Percentiles rank a stretch among this genome's conserved stretches.
These are phyloP conservation scores for Camptogramma bilineatum DNA, from an alignment of 2,888 invertebrate species.

Conservation along the genomic window DNA sequence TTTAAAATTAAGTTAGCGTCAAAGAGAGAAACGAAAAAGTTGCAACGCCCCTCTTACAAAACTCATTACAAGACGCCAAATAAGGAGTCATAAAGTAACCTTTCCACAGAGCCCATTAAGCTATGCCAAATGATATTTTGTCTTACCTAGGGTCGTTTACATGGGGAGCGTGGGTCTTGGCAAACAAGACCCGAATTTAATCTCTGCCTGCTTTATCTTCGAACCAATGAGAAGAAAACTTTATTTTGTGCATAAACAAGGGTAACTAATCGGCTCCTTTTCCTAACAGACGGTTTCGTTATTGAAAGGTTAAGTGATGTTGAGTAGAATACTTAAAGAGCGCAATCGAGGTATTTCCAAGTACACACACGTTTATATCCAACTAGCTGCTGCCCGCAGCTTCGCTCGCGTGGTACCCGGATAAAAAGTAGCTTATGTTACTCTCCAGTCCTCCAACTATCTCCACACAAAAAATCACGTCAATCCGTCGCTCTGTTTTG, in stretches of 20 bases:
- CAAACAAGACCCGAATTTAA: conserved; percentile 80
- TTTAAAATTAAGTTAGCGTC: conserved; percentile 56
- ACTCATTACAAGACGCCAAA: conserved; percentile 81
- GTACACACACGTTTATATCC: too few species aligned
- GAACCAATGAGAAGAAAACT: conserved; percentile 79
- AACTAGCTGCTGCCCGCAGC: too few species aligned
- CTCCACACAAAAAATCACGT: too few species aligned
- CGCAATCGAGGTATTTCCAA: conserved; percentile 42
- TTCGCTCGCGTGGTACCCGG: too few species aligned
- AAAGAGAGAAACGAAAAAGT: conserved; percentile 58
- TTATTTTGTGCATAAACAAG: conserved; percentile 81
- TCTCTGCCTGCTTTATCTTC: conserved; percentile 76
- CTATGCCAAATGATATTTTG: conserved; percentile 82
- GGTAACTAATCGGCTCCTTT: conserved; percentile 75
- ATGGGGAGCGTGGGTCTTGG: conserved; percentile 67
- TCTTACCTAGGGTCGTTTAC: conserved; percentile 74
- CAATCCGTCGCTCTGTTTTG: too few species aligned
- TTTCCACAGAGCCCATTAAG: conserved; percentile 76
- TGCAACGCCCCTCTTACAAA: conserved; percentile 68
- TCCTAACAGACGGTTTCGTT: conserved; percentile 65
- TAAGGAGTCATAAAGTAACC: conserved; percentile 80
- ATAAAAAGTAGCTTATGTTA: too few species aligned
- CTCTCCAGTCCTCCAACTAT: too few species aligned
- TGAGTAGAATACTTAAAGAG: conserved; percentile 73
- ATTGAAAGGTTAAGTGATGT: conserved; percentile 71